phyloP scores from a whole-genome alignment of 2,797 vertebrate genomes.

The Gambusia yucatana region DNA sequence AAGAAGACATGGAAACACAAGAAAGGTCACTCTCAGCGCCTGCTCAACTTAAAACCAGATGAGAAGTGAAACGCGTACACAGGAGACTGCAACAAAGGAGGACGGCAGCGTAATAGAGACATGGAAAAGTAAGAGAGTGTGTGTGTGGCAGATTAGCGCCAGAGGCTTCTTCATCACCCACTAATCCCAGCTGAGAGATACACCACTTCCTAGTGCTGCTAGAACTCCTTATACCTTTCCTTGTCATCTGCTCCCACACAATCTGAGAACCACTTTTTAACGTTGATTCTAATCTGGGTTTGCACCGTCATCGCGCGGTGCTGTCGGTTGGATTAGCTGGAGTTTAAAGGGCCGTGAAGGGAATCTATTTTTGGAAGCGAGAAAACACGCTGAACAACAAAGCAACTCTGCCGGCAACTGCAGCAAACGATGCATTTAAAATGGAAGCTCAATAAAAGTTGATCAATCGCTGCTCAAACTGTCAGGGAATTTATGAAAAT shows the following conservation, averaged over 20 bases:
- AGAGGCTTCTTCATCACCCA: conserved; percentile 55
- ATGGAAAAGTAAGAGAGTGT: conserved; percentile 40
- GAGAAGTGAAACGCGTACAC: conserved; percentile 52
- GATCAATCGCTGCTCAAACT: conserved; percentile 19
- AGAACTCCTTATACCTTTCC: conserved; percentile 51
- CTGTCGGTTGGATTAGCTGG: conserved; percentile 59
- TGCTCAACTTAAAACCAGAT: conserved; percentile 39
- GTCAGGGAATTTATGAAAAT: conserved; percentile 20
- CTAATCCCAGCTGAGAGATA: conserved; percentile 69
- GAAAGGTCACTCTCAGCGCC: conserved; percentile 19
- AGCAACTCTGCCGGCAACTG: conserved; percentile 32
- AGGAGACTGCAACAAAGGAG: conserved; percentile 47
- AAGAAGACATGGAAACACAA: conserved; percentile 19
- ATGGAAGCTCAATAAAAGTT: conserved; percentile 28
- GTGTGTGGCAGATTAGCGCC: conserved; percentile 66
- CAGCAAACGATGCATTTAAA: conserved; percentile 43
- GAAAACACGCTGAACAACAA: conserved; percentile 47
- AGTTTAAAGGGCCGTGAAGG: conserved; percentile 43
- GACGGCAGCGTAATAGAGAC: conserved; percentile 45
- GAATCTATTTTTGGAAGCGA: conserved; percentile 57
- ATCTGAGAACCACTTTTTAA: conserved; percentile 58
- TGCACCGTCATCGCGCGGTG: conserved; percentile 40
- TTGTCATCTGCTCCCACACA: conserved; percentile 43
- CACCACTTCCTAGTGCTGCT: conserved; percentile 35
- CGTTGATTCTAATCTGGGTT: conserved; percentile 58